A percentile compares a stretch with the other conserved stretches of the same genome.
Evolutionary conservation across 2,888 invertebrate species (phyloP).

Genomic region (Nomada fucata): DNA sequence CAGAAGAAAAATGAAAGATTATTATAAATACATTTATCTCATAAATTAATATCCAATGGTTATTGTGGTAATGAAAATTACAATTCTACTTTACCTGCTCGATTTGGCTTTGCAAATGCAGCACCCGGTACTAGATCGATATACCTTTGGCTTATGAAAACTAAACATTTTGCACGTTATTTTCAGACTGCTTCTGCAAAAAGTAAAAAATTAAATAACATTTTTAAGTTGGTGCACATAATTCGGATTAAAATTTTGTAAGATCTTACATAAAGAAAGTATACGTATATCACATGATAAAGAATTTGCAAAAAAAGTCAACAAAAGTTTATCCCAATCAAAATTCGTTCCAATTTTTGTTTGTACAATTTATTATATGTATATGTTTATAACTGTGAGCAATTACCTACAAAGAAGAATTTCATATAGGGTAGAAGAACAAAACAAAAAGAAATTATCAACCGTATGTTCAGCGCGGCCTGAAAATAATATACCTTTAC

Average conservation of each 20-base stretch:
- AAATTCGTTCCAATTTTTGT: conserved; percentile 22
- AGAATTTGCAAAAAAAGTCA: conserved; percentile 47
- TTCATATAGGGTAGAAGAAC: conserved; percentile 32
- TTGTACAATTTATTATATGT: conserved; percentile 28
- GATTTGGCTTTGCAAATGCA: conserved; percentile 95
- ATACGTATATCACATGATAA: conserved; percentile 49
- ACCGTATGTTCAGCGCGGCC: conserved; percentile 54
- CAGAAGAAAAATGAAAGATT: conserved; percentile 24
- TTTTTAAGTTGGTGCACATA: not conserved
- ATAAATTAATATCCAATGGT: not conserved
- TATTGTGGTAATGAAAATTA: not conserved
- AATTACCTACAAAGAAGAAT: conserved; percentile 58
- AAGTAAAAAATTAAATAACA: conserved; percentile 17
- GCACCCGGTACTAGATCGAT: conserved; percentile 92
- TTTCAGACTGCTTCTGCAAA: conserved; percentile 70
- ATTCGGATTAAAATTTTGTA: conserved; percentile 33
- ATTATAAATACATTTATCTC: not conserved
- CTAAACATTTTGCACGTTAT: conserved; percentile 88
- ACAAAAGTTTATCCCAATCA: conserved; percentile 36
- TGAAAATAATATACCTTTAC: conserved; percentile 45
- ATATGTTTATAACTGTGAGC: conserved; percentile 36
- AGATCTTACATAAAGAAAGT: conserved; percentile 48
- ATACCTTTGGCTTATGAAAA: conserved; percentile 94
- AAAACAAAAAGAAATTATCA: conserved; percentile 31
- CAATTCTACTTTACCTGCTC: conserved; percentile 86